Conservation (phyloP, 2,888 invertebrate species). For the Nymphalis urticae region DNA sequence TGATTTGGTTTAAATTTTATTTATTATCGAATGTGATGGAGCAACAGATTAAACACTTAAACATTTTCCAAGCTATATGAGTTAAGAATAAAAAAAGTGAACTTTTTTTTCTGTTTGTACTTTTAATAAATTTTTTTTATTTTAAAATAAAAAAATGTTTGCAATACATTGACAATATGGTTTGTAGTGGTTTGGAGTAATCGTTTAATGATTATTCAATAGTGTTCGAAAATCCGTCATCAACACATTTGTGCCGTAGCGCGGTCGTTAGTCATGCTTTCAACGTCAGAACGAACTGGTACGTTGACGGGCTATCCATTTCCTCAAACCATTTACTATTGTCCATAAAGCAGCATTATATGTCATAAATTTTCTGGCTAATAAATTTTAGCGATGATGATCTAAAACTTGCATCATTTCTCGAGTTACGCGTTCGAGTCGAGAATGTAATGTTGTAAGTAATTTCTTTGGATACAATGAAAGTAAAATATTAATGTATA, state of each 20-base stretch:
- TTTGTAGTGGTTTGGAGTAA: background rate
- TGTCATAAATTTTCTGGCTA: slow-evolving; percentile 24
- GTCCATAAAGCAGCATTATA: slow-evolving; percentile 22
- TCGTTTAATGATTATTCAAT: slow-evolving; percentile 12
- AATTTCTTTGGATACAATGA: background rate
- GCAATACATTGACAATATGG: background rate
- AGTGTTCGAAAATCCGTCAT: slow-evolving; percentile 27
- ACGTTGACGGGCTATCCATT: slow-evolving; percentile 28
- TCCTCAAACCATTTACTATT: slow-evolving; percentile 25
- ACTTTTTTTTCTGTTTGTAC: no score
- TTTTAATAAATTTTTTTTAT: background rate
- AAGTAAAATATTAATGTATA: no score
- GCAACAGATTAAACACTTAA: no score
- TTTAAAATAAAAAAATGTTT: background rate
- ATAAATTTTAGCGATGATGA: slow-evolving; percentile 27
- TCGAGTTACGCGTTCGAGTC: background rate
- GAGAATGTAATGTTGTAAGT: background rate
- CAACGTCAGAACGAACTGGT: slow-evolving; percentile 28
- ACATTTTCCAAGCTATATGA: no score
- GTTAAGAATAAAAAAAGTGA: no score
- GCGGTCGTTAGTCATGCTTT: slow-evolving; percentile 28
- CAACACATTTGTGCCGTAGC: slow-evolving; percentile 17
- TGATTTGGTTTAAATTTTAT: no score
- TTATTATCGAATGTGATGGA: no score
- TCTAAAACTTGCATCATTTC: slow-evolving; percentile 14